These are phyloP conservation scores for Arvicola amphibius DNA, from an alignment of 2,797 vertebrate species.

Conservation along the genomic window DNA sequence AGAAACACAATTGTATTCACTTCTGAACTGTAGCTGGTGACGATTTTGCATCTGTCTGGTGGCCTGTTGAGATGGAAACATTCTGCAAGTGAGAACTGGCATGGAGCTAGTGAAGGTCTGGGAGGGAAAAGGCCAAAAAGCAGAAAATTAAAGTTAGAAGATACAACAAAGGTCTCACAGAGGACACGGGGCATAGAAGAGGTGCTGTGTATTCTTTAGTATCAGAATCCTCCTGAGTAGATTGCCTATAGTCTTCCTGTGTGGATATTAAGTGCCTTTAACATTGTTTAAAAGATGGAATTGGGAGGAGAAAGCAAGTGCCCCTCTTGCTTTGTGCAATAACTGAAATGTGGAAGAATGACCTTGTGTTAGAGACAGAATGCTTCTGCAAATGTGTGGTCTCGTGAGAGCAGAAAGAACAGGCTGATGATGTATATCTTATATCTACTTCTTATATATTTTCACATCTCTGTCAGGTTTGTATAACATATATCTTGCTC, in stretches of 20 bases:
- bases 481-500: background rate
- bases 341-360: background rate
- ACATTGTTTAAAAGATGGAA: conserved; percentile 16
- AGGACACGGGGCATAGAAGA: background rate
- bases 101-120: background rate
- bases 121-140: background rate
- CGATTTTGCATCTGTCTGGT: background rate
- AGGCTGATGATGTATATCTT: background rate
- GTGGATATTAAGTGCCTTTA: background rate
- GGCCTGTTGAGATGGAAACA: background rate
- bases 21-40: background rate
- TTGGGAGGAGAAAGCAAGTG: background rate
- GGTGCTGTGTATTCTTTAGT: background rate
- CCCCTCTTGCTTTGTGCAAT: background rate
- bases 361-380: background rate
- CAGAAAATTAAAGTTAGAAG: background rate
- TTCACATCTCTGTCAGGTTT: background rate
- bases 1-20: background rate
- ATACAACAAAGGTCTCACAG: background rate
- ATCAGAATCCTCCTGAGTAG: background rate
- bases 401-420: background rate
- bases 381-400: background rate
- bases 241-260: background rate
- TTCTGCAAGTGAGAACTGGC: background rate
- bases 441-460: background rate